Conservation (phyloP, 2,113 vertebrate genomes). For the Calyptomena viridis region DNA sequence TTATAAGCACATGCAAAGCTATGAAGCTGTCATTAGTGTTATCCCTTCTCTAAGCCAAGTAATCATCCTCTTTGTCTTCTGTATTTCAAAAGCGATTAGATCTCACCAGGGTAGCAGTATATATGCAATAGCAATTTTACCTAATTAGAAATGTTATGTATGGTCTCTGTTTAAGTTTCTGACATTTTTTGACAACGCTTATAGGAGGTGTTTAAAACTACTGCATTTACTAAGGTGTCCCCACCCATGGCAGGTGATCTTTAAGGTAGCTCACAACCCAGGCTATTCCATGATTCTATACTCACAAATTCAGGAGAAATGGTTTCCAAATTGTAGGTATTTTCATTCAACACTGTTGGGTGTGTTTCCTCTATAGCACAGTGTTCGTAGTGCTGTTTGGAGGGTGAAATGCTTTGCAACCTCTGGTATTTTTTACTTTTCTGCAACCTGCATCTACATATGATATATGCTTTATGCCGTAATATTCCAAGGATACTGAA, state of each 20-base stretch:
- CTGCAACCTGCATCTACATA: not conserved
- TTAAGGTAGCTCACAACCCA: not conserved
- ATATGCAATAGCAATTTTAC: not conserved
- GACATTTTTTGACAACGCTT: not conserved
- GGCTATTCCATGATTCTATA: not conserved
- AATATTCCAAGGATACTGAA: not conserved
- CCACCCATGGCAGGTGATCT: not conserved
- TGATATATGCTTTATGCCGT: not conserved
- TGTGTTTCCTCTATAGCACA: not conserved
- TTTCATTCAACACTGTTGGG: not conserved
- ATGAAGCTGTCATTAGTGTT: not conserved
- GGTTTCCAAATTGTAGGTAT: not conserved
- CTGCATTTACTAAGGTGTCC: not conserved
- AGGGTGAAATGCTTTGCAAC: not conserved
- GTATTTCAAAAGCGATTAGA: not conserved
- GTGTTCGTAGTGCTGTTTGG: not conserved
- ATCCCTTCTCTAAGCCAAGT: not conserved
- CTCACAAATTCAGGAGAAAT: not conserved
- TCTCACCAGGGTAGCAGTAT: not conserved
- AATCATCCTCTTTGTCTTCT: not conserved
- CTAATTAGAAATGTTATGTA: not conserved
- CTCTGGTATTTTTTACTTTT: not conserved
- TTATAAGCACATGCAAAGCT: not conserved
- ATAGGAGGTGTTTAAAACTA: not conserved
- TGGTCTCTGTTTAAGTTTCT: not conserved